Evolutionary conservation across 2,888 invertebrate species (phyloP), one percentile per base, ranked within the genome.

Genomic region (Eulithis prunata): DNA sequence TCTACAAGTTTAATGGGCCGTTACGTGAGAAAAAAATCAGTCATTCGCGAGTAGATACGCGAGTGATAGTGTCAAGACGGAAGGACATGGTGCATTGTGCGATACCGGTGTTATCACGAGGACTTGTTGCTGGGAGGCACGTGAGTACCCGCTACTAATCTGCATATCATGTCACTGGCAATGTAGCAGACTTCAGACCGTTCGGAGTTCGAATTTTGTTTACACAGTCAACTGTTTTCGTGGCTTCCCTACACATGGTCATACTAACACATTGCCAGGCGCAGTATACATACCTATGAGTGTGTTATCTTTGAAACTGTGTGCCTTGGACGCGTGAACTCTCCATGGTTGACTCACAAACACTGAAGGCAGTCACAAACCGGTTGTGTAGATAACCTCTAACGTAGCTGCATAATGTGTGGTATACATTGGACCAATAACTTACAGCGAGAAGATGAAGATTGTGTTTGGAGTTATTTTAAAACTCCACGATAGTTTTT

Each of bases 21-120:
- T 93, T 91, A 90, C 90, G 88, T 87, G 91, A 89, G 91, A 92
- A 93, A 93, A 89, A 93, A 93, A 92, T 91, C 93, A 93, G 92
- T 91, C 91, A 92, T 93, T 93, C 91, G 92, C 91, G 86, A 90
- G 88, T 91, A 91, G 92, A 92, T 91, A 91, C 90, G 90, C 86
- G 89, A 90, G 91, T 91, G 92, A 92, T 91, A 91, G 90, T 88
- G 87, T 83, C 82, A 89, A 87, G 83, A 79, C 88, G 91, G 91
- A 88, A 90, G 88, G 83, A 84, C 86, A 81, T 66, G 78, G 87
- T 90, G 88, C 85, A 83, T 77, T 78, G 85, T 87, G 90, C 80
- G 82, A 81, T 85, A 82, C 73, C 73, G 70, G 74, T 77, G 72
- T 68, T 60, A 63, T 65, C 63, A 57, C 53, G 65, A 56, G 71